Percentiles rank a stretch among this genome's conserved stretches.
Evolutionary conservation across 2,113 vertebrate species (phyloP).

Genomic region (Hiodon alosoides): DNA sequence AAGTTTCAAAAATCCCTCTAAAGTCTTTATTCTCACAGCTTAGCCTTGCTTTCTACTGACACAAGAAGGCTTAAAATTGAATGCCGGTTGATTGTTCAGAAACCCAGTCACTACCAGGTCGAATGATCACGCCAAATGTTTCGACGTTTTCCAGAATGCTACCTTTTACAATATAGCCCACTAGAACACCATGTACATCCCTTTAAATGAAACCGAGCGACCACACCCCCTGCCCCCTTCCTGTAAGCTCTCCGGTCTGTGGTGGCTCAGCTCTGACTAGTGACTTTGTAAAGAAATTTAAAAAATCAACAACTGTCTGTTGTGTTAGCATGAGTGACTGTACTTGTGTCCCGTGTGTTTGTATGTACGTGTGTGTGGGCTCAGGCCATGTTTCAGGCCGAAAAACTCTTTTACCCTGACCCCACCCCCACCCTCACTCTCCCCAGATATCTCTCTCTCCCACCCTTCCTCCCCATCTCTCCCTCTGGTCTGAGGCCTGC

Average conservation of each 20-base stretch:
- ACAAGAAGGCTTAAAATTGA: too few relatives aligned
- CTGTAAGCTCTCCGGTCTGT: constrained; percentile 43
- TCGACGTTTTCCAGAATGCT: too few relatives aligned
- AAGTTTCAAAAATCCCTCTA: too few relatives aligned
- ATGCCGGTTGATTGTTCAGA: too few relatives aligned
- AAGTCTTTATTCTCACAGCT: too few relatives aligned
- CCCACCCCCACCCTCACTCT: constrained; percentile 20
- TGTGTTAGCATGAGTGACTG: constrained; percentile 61
- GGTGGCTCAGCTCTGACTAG: constrained; percentile 57
- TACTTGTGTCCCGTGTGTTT: constrained; percentile 56
- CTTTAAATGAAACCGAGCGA: background rate
- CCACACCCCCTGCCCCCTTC: constrained; percentile 28
- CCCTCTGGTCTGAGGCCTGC: constrained; percentile 57
- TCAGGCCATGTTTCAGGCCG: constrained; percentile 62
- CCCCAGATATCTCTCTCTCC: constrained; percentile 23
- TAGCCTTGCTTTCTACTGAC: too few relatives aligned
- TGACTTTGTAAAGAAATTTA: constrained; percentile 50
- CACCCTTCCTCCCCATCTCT: constrained; percentile 20
- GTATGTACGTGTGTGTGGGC: constrained; percentile 55
- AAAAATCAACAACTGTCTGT: constrained; percentile 34
- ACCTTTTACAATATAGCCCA: background rate
- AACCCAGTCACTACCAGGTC: too few relatives aligned
- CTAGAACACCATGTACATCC: background rate
- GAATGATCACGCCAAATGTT: too few relatives aligned
- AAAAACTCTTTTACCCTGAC: constrained; percentile 25